Evolutionary conservation across 2,113 vertebrate species (phyloP).

Genomic region (Noctilio leporinus): DNA sequence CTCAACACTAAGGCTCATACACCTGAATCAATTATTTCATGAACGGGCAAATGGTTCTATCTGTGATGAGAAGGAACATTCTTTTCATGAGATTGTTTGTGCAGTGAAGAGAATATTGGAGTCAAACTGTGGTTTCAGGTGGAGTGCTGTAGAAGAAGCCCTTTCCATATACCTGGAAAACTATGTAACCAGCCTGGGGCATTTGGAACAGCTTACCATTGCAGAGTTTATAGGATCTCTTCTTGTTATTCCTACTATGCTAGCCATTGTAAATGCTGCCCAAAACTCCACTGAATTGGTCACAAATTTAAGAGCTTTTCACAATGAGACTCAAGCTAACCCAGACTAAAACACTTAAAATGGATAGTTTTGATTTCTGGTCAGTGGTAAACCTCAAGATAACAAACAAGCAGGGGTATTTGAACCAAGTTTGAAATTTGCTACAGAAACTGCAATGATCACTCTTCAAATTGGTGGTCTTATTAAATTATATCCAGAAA

Average conservation of each 20-base stretch:
- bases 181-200: conserved; percentile 98
- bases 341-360: conserved; percentile 96
- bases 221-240: conserved; percentile 96
- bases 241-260: conserved; percentile 92
- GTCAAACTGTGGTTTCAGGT: conserved; percentile 95
- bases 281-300: conserved; percentile 96
- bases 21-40: conserved; percentile 90
- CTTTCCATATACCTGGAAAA: conserved; percentile 98
- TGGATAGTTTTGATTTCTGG: conserved; percentile 96
- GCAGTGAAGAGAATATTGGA: conserved; percentile 95
- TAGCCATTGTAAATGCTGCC: conserved; percentile 95
- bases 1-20: conserved; percentile 94
- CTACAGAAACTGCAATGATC: conserved; percentile 97
- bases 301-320: conserved; percentile 95
- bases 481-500: conserved; percentile 95
- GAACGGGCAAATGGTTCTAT: conserved; percentile 97
- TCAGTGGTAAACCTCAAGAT: conserved; percentile 94
- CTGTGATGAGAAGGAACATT: conserved; percentile 98
- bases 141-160: conserved; percentile 95
- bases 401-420: conserved; percentile 96
- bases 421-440: conserved; percentile 95
- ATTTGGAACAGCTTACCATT: conserved; percentile 95
- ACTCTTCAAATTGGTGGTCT: conserved; percentile 98
- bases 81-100: conserved; percentile 94
- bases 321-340: conserved; percentile 96